Conservation (phyloP, 2,797 vertebrate species). For the Anableps anableps region DNA sequence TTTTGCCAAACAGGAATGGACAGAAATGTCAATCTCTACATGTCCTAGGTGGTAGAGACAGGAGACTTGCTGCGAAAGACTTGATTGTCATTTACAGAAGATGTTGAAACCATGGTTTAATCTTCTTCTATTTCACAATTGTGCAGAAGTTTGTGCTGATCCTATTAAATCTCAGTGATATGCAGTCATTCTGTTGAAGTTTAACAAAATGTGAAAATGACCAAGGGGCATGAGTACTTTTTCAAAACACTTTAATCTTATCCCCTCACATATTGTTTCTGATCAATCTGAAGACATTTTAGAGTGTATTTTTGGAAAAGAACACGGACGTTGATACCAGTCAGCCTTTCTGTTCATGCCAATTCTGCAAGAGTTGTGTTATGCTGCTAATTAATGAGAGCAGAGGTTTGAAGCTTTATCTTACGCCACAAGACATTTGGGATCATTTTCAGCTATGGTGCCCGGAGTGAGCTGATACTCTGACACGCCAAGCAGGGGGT, state of each 20-base stretch:
- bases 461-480: conserved; percentile 96
- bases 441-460: conserved; percentile 95
- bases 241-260: neutral
- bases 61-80: neutral
- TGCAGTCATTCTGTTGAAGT: neutral
- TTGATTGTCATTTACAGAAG: neutral
- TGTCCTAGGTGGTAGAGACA: neutral
- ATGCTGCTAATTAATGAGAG: conserved; percentile 86
- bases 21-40: neutral
- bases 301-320: conserved; percentile 6
- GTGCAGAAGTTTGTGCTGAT: neutral
- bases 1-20: neutral
- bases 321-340: conserved; percentile 33
- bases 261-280: neutral
- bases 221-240: neutral
- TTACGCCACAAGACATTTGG: conserved; percentile 88
- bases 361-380: conserved; percentile 80
- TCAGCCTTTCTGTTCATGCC: conserved; percentile 77
- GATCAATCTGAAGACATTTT: conserved; percentile 3
- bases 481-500: conserved; percentile 91
- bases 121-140: neutral
- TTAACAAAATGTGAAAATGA: neutral
- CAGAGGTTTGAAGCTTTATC: conserved; percentile 87
- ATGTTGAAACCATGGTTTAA: neutral
- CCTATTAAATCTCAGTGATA: neutral